Conservation (phyloP, 2,888 invertebrate species). For the Apodemia zela region DNA sequence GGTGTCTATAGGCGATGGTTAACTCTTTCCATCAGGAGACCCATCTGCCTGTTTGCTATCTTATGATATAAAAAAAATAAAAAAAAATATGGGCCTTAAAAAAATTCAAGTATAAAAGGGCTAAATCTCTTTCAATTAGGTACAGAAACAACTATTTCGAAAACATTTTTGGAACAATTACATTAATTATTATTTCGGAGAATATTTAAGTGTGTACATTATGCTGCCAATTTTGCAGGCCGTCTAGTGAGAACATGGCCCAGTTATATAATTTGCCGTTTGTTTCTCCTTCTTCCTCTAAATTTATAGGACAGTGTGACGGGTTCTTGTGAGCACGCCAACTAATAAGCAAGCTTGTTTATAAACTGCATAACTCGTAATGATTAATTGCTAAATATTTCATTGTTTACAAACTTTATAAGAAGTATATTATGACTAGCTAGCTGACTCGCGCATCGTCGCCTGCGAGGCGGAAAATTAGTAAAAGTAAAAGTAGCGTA, state of each 20-base stretch:
- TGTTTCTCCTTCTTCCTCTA: not conserved
- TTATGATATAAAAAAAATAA: too few species aligned
- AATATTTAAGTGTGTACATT: not conserved
- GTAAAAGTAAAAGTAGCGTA: too few species aligned
- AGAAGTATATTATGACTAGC: not conserved
- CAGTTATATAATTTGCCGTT: not conserved
- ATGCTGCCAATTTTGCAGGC: not conserved
- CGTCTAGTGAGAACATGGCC: not conserved
- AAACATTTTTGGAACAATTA: not conserved
- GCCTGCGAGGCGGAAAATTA: too few species aligned
- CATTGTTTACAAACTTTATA: not conserved
- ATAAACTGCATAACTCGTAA: slow-evolving; percentile 55
- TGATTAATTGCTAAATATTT: slow-evolving; percentile 44
- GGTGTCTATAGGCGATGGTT: too few species aligned
- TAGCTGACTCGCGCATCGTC: too few species aligned
- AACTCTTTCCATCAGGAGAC: too few species aligned
- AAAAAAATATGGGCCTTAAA: too few species aligned
- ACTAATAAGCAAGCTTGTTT: slow-evolving; percentile 54
- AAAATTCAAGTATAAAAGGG: too few species aligned
- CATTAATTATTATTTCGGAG: not conserved
- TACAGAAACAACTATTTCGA: too few species aligned
- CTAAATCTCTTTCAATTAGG: too few species aligned
- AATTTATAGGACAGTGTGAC: slow-evolving; percentile 17
- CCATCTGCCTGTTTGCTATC: too few species aligned
- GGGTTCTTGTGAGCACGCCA: slow-evolving; percentile 39